A percentile compares a stretch with the other conserved stretches of the same genome.
phyloP scores from a whole-genome alignment of 2,113 vertebrate genomes.

The Scytalopus superciliaris region DNA sequence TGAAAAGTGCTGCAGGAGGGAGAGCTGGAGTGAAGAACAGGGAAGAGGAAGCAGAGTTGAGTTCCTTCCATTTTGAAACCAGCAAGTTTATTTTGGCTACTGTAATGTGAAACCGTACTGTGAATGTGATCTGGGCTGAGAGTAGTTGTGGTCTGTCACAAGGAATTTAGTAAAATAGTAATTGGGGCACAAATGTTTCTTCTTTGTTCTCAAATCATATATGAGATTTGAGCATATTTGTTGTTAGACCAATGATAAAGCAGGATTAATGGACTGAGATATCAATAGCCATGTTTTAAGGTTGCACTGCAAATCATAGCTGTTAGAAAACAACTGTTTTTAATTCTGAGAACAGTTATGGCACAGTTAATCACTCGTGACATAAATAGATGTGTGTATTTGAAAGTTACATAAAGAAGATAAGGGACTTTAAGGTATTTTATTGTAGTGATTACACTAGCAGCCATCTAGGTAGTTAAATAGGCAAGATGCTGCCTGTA shows the following conservation, averaged over 20 bases:
- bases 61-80: conserved; percentile 63
- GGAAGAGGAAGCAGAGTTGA: conserved; percentile 25
- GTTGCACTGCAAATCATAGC: not conserved
- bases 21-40: not conserved
- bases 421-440: not conserved
- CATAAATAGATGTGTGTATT: not conserved
- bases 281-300: not conserved
- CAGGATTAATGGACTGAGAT: not conserved
- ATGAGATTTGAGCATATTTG: not conserved
- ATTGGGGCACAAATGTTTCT: not conserved
- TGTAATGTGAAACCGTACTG: conserved; percentile 52
- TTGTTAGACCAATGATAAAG: not conserved
- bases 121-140: not conserved
- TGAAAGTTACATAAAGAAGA: not conserved
- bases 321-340: not conserved
- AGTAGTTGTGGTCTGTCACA: conserved; percentile 8
- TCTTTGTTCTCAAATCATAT: not conserved
- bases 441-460: not conserved
- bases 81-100: conserved; percentile 50
- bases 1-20: not conserved
- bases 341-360: not conserved
- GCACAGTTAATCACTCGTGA: not conserved
- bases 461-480: not conserved
- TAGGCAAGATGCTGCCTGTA: not conserved
- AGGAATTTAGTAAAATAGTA: conserved; percentile 6